A percentile compares a stretch with the other conserved stretches of the same genome.
These are phyloP conservation scores for Plemyria rubiginata DNA, from an alignment of 2,888 invertebrate species.

Conservation along the genomic window DNA sequence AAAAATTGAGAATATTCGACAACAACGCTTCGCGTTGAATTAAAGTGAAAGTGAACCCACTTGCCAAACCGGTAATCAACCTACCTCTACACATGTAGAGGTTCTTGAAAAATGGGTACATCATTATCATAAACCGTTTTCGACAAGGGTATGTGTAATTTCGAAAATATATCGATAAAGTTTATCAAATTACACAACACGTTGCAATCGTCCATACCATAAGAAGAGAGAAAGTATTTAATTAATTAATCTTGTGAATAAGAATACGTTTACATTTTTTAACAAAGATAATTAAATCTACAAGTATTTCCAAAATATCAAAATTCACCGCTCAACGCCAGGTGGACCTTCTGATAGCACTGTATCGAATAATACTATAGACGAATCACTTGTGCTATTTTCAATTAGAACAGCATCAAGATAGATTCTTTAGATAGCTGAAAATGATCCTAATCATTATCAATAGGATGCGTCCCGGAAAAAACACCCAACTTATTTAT, in stretches of 20 bases:
- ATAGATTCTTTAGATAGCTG: no score
- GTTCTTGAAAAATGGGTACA: constrained; percentile 26
- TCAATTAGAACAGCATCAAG: no score
- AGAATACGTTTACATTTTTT: no score
- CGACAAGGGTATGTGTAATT: background rate
- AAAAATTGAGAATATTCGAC: constrained; percentile 14
- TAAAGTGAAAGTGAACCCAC: constrained; percentile 27
- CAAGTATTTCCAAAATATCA: no score
- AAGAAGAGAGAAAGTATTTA: constrained; percentile 8
- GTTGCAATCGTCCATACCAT: constrained; percentile 3
- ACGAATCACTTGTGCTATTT: no score
- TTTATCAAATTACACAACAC: constrained; percentile 25
- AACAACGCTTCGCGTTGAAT: constrained; percentile 14
- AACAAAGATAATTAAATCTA: no score
- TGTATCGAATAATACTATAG: no score
- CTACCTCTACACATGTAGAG: constrained; percentile 11
- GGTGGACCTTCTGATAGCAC: no score
- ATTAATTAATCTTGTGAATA: background rate
- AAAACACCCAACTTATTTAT: no score
- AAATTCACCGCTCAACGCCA: no score
- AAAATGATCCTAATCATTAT: no score
- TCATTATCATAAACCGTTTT: constrained; percentile 24
- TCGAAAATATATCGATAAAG: constrained; percentile 26
- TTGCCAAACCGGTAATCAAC: constrained; percentile 23
- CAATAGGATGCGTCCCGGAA: no score